Percentiles rank a stretch among this genome's conserved stretches.
Evolutionary conservation across 2,888 invertebrate species (phyloP).

Genomic region (Drosophila crucigera): DNA sequence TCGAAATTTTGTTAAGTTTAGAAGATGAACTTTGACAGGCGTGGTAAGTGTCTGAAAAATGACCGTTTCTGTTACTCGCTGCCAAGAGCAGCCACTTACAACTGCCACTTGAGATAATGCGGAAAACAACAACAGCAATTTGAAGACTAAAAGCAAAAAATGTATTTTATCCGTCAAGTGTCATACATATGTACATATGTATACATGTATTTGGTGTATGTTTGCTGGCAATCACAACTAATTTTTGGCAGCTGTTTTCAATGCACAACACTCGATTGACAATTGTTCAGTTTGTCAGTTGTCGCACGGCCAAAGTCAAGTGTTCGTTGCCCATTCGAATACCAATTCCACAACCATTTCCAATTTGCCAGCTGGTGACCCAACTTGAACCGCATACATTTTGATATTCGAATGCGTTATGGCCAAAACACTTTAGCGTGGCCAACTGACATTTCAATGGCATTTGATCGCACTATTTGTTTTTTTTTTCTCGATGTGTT

Average conservation of each 20-base stretch:
- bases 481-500: slow-evolving; percentile 8
- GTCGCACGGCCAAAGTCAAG: slow-evolving; percentile 40
- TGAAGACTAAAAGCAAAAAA: neutral
- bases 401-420: slow-evolving; percentile 28
- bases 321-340: slow-evolving; percentile 23
- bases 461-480: slow-evolving; percentile 57
- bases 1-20: neutral
- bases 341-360: slow-evolving; percentile 21
- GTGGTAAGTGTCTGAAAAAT: neutral
- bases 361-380: slow-evolving; percentile 41
- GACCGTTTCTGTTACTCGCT: slow-evolving; percentile 7
- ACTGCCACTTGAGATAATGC: slow-evolving; percentile 34
- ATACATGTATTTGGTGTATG: neutral
- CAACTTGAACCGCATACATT: slow-evolving; percentile 31
- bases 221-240: slow-evolving; percentile 26
- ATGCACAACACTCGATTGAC: slow-evolving; percentile 28
- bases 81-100: slow-evolving; percentile 9
- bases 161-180: slow-evolving; percentile 5
- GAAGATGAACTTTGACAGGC: slow-evolving; percentile 11
- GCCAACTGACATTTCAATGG: slow-evolving; percentile 60
- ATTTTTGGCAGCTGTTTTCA: slow-evolving; percentile 47
- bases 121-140: neutral
- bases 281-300: slow-evolving; percentile 33
- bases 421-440: slow-evolving; percentile 23
- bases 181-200: slow-evolving; percentile 3